A percentile compares a stretch with the other conserved stretches of the same genome.
Conservation (phyloP, 2,888 invertebrate genomes). For the Calliopum simillimum region DNA sequence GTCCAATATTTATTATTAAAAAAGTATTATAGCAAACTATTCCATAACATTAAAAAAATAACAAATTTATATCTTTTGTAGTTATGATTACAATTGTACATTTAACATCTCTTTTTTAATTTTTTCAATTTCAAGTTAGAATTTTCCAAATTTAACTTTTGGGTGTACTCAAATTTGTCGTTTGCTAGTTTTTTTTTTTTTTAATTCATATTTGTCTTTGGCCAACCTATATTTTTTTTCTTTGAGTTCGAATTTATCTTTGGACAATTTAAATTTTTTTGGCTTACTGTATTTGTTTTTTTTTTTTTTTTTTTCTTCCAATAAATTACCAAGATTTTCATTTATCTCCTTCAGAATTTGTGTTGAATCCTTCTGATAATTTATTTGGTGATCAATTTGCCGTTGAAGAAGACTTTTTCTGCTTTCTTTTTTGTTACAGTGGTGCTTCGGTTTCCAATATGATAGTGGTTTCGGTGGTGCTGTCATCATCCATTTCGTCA, state of each 20-base stretch:
- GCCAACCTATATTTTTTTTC: too few species aligned
- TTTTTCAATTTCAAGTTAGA: neutral
- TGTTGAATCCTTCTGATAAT: slow-evolving; percentile 6
- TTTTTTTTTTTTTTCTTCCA: neutral
- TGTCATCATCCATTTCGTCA: neutral
- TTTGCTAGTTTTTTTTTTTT: too few species aligned
- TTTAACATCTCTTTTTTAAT: neutral
- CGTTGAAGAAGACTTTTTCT: slow-evolving; percentile 1
- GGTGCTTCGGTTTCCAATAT: too few species aligned
- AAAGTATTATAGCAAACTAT: too few species aligned
- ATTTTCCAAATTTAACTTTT: slow-evolving; percentile 7
- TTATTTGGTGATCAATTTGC: slow-evolving; percentile 20
- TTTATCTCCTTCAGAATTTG: neutral
- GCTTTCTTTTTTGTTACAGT: too few species aligned
- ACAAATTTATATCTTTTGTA: too few species aligned
- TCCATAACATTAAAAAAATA: too few species aligned
- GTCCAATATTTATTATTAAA: too few species aligned
- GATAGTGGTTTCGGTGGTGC: neutral
- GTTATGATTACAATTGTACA: too few species aligned
- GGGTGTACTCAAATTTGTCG: too few species aligned
- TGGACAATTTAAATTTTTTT: neutral
- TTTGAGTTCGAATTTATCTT: too few species aligned
- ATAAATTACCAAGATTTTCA: slow-evolving; percentile 1
- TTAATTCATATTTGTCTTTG: neutral
- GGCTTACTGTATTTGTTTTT: slow-evolving; percentile 1